Evolutionary conservation across 2,888 invertebrate genomes (phyloP).

Genomic region (Cancer borealis): DNA sequence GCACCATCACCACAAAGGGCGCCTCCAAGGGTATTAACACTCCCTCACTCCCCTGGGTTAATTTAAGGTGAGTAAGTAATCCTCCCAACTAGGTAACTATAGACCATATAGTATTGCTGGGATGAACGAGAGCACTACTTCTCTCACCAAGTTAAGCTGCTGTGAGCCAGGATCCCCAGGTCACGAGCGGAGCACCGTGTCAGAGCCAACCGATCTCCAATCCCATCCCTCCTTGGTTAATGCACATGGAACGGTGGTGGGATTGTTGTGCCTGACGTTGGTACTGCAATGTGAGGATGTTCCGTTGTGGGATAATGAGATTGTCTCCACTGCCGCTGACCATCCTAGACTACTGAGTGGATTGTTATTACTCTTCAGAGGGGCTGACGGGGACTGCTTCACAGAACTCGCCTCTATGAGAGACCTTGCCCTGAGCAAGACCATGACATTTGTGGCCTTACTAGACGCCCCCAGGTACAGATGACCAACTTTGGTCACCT

Average conservation of each 20-base stretch:
- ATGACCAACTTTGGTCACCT: not conserved
- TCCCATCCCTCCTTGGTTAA: slow-evolving; percentile 58
- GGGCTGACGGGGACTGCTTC: slow-evolving; percentile 61
- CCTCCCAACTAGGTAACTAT: no score
- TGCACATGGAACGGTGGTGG: slow-evolving; percentile 23
- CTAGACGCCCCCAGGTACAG: no score
- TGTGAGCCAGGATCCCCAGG: no score
- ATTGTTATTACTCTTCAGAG: slow-evolving; percentile 49
- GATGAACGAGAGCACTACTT: no score
- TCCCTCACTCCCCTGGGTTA: slow-evolving; percentile 35
- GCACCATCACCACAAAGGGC: not conserved
- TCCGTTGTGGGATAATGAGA: slow-evolving; percentile 58
- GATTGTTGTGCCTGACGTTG: slow-evolving; percentile 60
- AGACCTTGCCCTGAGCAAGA: no score
- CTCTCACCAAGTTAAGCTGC: no score
- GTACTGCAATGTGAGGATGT: slow-evolving; percentile 72
- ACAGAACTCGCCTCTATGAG: slow-evolving; percentile 56
- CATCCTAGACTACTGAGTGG: slow-evolving; percentile 59
- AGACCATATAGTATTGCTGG: no score
- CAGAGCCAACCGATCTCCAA: no score
- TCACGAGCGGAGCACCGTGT: no score
- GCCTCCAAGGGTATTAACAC: not conserved
- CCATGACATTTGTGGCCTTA: no score
- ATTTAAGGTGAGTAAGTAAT: no score
- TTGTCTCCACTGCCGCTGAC: slow-evolving; percentile 52